A percentile compares a stretch with the other conserved stretches of the same genome.
phyloP scores from a whole-genome alignment of 2,888 invertebrate species.

The Nemurella pictetii region DNA sequence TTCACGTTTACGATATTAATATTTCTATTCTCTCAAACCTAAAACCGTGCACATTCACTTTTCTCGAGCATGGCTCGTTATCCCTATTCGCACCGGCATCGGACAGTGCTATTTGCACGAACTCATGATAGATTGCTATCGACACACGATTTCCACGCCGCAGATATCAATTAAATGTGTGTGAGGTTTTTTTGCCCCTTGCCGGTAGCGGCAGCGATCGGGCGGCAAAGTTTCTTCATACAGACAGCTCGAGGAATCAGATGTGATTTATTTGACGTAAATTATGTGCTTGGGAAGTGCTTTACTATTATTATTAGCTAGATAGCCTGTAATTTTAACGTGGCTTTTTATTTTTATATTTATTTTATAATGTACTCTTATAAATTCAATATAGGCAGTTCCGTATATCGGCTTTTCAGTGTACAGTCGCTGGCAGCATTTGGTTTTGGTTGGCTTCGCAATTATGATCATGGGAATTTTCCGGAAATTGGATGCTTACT shows the following conservation, averaged over 20 bases:
- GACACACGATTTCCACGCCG: not conserved
- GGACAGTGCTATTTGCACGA: not conserved
- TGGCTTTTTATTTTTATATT: conserved; percentile 14
- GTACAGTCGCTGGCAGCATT: not conserved
- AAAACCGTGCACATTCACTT: not conserved
- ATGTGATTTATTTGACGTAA: conserved; percentile 41
- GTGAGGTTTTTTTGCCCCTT: not conserved
- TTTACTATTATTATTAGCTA: conserved; percentile 29
- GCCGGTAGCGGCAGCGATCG: not conserved
- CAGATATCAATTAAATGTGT: not conserved
- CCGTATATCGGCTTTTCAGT: conserved; percentile 16
- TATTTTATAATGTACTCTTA: conserved; percentile 17
- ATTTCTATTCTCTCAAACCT: not conserved
- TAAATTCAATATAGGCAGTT: conserved; percentile 30
- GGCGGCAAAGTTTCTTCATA: not conserved
- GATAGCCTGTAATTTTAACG: conserved; percentile 17
- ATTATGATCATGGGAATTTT: no score
- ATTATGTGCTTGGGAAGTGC: conserved; percentile 37
- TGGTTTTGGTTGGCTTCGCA: not conserved
- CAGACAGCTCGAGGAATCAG: conserved; percentile 29
- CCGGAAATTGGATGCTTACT: no score
- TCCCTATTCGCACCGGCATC: not conserved
- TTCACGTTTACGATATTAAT: not conserved
- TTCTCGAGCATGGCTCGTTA: not conserved
- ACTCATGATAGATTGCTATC: not conserved